phyloP scores from a whole-genome alignment of 37 sponge, comb jelly and placozoan species.

The Beroe ovata region DNA sequence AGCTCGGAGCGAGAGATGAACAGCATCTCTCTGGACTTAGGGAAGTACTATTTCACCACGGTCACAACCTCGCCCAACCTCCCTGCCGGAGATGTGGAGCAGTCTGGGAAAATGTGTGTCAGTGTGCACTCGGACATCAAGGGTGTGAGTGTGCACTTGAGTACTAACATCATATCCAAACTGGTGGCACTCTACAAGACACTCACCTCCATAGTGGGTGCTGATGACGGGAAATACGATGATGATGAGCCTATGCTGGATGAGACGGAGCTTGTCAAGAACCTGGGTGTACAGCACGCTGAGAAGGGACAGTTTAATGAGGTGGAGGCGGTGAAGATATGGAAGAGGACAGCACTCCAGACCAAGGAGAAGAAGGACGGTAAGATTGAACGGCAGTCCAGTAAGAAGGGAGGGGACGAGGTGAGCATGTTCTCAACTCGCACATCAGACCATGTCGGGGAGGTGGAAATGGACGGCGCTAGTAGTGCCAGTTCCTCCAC shows the following conservation, averaged over 20 bases:
- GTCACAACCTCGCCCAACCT: constrained; percentile 22
- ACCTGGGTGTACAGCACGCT: constrained; percentile 17
- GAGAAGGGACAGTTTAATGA: constrained; percentile 54
- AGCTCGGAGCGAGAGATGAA: constrained; percentile 34
- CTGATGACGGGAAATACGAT: constrained; percentile 8
- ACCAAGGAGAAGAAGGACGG: neutral
- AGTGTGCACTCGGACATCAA: neutral
- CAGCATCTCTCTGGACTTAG: constrained; percentile 20
- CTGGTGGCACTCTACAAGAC: constrained; percentile 62
- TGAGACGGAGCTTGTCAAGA: constrained; percentile 28
- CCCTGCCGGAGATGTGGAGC: neutral
- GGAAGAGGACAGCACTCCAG: constrained; percentile 31
- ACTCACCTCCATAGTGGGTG: constrained; percentile 53
- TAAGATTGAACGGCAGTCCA: neutral
- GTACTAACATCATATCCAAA: constrained; percentile 54
- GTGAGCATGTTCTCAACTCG: constrained; percentile 14
- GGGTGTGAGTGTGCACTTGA: constrained; percentile 40
- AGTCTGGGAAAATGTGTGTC: constrained; percentile 34
- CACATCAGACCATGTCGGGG: neutral
- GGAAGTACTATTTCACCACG: constrained; percentile 42
- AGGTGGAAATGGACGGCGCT: neutral
- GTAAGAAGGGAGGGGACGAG: constrained; percentile 2
- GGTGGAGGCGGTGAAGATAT: constrained; percentile 33
- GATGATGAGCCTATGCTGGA: neutral
- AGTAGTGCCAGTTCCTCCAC: neutral